These are phyloP conservation scores for Lutjanus argentimaculatus DNA, from an alignment of 2,797 vertebrate species.

Conservation along the genomic window DNA sequence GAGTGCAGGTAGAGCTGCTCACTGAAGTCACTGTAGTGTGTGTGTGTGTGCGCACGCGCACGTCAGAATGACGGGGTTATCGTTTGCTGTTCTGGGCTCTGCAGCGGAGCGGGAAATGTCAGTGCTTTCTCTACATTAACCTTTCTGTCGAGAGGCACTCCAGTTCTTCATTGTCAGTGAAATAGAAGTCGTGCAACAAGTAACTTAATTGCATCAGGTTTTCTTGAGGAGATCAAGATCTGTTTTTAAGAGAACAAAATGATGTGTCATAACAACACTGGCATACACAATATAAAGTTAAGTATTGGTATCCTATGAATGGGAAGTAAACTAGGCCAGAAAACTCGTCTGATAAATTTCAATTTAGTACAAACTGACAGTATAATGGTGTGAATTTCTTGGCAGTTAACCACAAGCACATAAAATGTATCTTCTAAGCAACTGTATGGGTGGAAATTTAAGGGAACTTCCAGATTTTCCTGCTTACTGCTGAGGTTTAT, in stretches of 20 bases:
- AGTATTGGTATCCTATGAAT: neutral
- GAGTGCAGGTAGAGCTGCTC: conserved; percentile 23
- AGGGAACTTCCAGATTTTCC: neutral
- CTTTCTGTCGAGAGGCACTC: conserved; percentile 55
- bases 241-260: neutral
- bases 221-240: conserved; percentile 11
- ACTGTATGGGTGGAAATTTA: neutral
- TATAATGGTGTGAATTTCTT: neutral
- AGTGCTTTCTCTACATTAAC: conserved; percentile 68
- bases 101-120: conserved; percentile 61
- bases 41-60: neutral
- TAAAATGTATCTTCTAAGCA: neutral
- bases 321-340: neutral
- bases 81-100: conserved; percentile 42
- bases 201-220: conserved; percentile 22
- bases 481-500: conserved; percentile 4
- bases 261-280: neutral
- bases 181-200: conserved; percentile 31
- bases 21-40: conserved; percentile 23
- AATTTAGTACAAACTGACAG: neutral
- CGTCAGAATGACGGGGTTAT: conserved; percentile 42
- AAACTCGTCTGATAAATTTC: neutral
- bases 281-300: neutral
- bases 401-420: neutral
- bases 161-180: conserved; percentile 49